Evolutionary conservation across 1,140 invertebrate species (phyloP).

Genomic region (Brachionus calyciflorus): DNA sequence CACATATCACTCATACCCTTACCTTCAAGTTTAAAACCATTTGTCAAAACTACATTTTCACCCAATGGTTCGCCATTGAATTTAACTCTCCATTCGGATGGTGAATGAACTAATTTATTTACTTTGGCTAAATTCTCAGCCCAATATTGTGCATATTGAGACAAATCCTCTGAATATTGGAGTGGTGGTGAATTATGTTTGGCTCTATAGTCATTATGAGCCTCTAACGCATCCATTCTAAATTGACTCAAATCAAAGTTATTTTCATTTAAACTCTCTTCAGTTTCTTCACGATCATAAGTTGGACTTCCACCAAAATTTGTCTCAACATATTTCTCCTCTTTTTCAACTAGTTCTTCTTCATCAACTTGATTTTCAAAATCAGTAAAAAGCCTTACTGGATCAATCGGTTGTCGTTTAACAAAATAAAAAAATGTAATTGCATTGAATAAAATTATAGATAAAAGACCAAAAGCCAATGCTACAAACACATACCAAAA

Average conservation of each 20-base stretch:
- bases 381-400: conserved; percentile 25
- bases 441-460: conserved; percentile 37
- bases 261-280: background rate
- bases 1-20: conserved; percentile 43
- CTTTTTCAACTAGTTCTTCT: background rate
- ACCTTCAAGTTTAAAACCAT: conserved; percentile 42
- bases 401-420: conserved; percentile 26
- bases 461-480: conserved; percentile 2
- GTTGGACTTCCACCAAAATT: background rate
- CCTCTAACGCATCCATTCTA: conserved; percentile 37
- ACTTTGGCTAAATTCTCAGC: conserved; percentile 70
- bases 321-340: background rate
- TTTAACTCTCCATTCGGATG: conserved; percentile 16
- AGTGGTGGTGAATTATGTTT: conserved; percentile 70
- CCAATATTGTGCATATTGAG: conserved; percentile 71
- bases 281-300: background rate
- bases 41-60: conserved; percentile 44
- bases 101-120: conserved; percentile 69
- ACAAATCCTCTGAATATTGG: conserved; percentile 64
- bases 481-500: conserved; percentile 43
- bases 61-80: conserved; percentile 27
- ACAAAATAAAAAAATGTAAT: conserved; percentile 34
- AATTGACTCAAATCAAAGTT: conserved; percentile 38
- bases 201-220: conserved; percentile 61
- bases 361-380: background rate